Percentiles rank a stretch among this genome's conserved stretches.
Evolutionary conservation across 2,797 vertebrate genomes (phyloP).

Genomic region (Myripristis jacobus): DNA sequence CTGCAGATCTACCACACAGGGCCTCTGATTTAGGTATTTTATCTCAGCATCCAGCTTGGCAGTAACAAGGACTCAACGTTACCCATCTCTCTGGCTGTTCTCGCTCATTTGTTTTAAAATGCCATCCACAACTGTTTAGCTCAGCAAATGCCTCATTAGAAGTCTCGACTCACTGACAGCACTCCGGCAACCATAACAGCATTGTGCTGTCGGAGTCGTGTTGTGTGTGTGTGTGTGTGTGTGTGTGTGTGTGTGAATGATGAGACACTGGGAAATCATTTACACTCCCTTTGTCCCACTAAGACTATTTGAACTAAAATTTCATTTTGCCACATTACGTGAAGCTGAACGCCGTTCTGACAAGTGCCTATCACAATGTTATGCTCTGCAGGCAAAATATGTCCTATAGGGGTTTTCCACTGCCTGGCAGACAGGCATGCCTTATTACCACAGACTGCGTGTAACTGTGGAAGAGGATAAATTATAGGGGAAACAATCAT

Average conservation of each 20-base stretch:
- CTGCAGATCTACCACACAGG: background rate
- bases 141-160: conserved; percentile 79
- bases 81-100: conserved; percentile 41
- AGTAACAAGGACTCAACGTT: conserved; percentile 11
- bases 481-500: conserved; percentile 21
- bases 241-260: conserved; percentile 10
- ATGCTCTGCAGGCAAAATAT: conserved; percentile 25
- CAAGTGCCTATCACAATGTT: conserved; percentile 35
- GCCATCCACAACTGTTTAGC: conserved; percentile 47
- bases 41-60: conserved; percentile 30
- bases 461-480: conserved; percentile 32
- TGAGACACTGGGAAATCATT: conserved; percentile 28
- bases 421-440: conserved; percentile 6
- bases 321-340: conserved; percentile 30
- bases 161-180: conserved; percentile 59
- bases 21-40: conserved; percentile 15
- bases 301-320: conserved; percentile 34
- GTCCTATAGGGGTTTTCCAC: conserved; percentile 36
- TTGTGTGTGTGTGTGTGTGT: conserved; percentile 9
- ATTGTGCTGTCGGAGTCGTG: conserved; percentile 30
- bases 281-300: conserved; percentile 20
- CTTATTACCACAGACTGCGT: conserved; percentile 38
- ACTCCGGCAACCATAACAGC: conserved; percentile 28
- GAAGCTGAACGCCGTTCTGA: conserved; percentile 36
- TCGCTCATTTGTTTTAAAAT: conserved; percentile 72